Evolutionary conservation across 1,140 invertebrate genomes (phyloP).

Genomic region (Octopus bimaculoides): DNA sequence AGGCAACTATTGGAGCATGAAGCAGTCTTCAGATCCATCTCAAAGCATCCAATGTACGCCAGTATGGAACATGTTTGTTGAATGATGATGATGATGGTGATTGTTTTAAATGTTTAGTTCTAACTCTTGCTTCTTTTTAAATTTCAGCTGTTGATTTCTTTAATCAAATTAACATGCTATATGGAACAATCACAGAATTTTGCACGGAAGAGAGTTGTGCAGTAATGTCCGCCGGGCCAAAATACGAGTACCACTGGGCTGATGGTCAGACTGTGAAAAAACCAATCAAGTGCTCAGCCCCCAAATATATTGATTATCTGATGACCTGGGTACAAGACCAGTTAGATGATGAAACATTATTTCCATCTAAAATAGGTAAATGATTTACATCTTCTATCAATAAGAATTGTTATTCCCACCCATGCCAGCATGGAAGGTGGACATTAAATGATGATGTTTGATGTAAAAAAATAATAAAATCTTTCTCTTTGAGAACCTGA

Average conservation of each 20-base stretch:
- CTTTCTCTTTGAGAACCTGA: not conserved
- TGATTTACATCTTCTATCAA: not conserved
- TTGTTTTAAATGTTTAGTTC: too few species aligned
- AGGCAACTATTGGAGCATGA: too few species aligned
- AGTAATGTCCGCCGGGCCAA: slow-evolving; percentile 92
- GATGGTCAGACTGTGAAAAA: slow-evolving; percentile 98
- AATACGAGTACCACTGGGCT: slow-evolving; percentile 99
- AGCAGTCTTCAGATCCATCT: too few species aligned
- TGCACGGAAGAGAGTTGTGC: slow-evolving; percentile 97
- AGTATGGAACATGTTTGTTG: too few species aligned
- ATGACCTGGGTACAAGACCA: slow-evolving; percentile 99
- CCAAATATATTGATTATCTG: slow-evolving; percentile 98
- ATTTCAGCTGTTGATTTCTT: slow-evolving; percentile 95
- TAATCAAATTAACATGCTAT: slow-evolving; percentile 99
- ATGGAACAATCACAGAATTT: slow-evolving; percentile 99
- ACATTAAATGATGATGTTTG: too few species aligned
- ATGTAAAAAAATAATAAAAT: not conserved
- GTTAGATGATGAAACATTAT: slow-evolving; percentile 95
- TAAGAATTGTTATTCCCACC: too few species aligned
- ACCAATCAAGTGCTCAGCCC: slow-evolving; percentile 98
- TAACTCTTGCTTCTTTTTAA: not conserved
- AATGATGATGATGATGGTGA: too few species aligned
- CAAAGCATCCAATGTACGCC: too few species aligned
- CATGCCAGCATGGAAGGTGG: too few species aligned
- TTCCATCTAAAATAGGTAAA: slow-evolving; percentile 97